A percentile compares a stretch with the other conserved stretches of the same genome.
Conservation (phyloP, 2,113 vertebrate species). For the Pristiophorus japonicus region DNA sequence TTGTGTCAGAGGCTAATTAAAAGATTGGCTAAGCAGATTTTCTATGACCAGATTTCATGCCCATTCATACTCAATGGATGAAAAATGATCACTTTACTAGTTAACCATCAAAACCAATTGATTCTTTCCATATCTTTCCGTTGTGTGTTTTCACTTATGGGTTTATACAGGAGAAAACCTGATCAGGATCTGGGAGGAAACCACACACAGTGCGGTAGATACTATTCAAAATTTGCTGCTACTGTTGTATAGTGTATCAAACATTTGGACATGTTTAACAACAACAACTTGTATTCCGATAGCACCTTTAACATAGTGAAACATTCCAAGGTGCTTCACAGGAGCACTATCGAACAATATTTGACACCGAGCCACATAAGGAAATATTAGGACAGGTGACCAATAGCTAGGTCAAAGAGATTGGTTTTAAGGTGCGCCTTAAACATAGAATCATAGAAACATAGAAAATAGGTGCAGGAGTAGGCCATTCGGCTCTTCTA, state of each 20-base stretch:
- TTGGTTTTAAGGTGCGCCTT: not conserved
- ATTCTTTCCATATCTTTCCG: not conserved
- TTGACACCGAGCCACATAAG: too few species aligned
- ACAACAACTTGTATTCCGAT: not conserved
- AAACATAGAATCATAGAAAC: too few species aligned
- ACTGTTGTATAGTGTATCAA: not conserved
- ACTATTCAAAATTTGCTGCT: not conserved
- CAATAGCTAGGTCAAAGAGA: not conserved
- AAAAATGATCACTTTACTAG: not conserved
- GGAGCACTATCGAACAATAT: not conserved
- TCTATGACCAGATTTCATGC: not conserved
- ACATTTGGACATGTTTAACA: not conserved
- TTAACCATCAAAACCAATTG: not conserved
- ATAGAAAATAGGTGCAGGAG: too few species aligned
- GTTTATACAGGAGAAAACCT: not conserved
- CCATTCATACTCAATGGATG: not conserved
- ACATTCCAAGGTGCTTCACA: not conserved
- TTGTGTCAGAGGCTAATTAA: not conserved
- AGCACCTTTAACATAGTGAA: not conserved
- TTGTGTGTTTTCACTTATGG: not conserved
- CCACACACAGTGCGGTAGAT: not conserved
- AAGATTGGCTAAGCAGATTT: not conserved
- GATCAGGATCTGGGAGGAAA: not conserved
- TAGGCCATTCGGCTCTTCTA: too few species aligned
- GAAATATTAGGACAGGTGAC: too few species aligned